phyloP scores from a whole-genome alignment of 2,888 invertebrate species.

The Litoditis marina region DNA sequence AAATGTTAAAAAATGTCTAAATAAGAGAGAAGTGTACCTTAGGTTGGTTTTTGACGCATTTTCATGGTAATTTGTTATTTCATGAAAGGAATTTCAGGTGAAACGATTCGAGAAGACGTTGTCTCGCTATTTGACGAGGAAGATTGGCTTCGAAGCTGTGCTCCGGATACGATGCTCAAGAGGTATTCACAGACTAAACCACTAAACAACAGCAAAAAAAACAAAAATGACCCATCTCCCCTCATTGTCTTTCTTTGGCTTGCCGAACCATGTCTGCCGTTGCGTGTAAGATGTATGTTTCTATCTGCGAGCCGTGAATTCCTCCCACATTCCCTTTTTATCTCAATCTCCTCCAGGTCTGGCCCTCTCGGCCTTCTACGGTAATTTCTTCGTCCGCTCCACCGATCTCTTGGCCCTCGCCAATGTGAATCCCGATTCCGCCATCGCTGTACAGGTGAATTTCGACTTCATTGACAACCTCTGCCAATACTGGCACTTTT shows the following conservation, averaged over 20 bases:
- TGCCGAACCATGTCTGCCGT: not conserved
- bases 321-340: not conserved
- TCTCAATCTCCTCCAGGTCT: constrained; percentile 71
- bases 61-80: too few species aligned
- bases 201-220: too few species aligned
- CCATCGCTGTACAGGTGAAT: constrained; percentile 86
- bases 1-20: not conserved
- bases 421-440: constrained; percentile 95
- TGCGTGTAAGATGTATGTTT: not conserved
- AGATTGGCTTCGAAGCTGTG: constrained; percentile 97
- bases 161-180: constrained; percentile 89
- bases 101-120: constrained; percentile 77
- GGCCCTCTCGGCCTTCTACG: constrained; percentile 95
- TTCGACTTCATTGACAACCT: not conserved
- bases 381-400: constrained; percentile 97
- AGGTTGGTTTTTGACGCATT: too few species aligned
- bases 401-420: constrained; percentile 92
- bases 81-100: constrained; percentile 66
- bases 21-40: too few species aligned
- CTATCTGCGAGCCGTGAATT: not conserved
- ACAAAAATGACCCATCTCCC: too few species aligned
- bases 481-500: not conserved
- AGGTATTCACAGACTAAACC: too few species aligned
- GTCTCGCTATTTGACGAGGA: constrained; percentile 84
- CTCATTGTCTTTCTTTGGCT: not conserved